Evolutionary conservation across 2,797 vertebrate species (phyloP).

Genomic region (Alectoris magna): DNA sequence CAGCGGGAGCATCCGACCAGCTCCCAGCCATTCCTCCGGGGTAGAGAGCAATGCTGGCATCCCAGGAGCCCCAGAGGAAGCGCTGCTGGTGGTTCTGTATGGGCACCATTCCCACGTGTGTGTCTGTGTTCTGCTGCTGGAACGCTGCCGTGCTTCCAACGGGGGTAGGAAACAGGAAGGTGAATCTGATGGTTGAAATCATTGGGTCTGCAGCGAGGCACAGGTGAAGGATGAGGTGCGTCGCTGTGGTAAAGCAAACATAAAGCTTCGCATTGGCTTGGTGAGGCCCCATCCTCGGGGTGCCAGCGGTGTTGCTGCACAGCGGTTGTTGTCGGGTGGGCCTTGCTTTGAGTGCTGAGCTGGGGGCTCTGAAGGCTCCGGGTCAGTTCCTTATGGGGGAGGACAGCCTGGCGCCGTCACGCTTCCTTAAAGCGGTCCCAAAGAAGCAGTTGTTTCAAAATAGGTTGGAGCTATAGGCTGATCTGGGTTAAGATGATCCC

Average conservation of each 20-base stretch:
- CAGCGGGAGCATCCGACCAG: no score
- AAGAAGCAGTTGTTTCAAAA: conserved; percentile 59
- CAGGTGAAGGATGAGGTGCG: background rate
- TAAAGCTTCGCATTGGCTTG: background rate
- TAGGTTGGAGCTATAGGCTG: conserved; percentile 51
- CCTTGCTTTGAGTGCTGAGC: background rate
- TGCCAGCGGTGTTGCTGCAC: background rate
- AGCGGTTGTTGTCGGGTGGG: background rate
- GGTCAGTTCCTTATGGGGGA: background rate
- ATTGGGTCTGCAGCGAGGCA: background rate
- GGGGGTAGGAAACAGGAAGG: background rate
- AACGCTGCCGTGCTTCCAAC: background rate
- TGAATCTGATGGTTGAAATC: background rate
- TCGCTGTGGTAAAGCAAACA: background rate
- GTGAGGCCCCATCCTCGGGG: background rate
- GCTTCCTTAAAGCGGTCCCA: conserved; percentile 11
- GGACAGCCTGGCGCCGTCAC: background rate
- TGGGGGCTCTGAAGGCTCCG: background rate
- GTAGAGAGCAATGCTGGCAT: no score
- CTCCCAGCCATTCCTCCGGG: no score
- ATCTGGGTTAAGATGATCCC: conserved; percentile 64
- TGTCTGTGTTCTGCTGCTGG: background rate
- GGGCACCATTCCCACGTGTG: background rate
- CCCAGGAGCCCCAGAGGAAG: no score
- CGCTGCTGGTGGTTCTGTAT: background rate